Percentiles rank a stretch among this genome's conserved stretches.
Evolutionary conservation across 1,140 invertebrate genomes (phyloP).

Genomic region (Panulirus ornatus): DNA sequence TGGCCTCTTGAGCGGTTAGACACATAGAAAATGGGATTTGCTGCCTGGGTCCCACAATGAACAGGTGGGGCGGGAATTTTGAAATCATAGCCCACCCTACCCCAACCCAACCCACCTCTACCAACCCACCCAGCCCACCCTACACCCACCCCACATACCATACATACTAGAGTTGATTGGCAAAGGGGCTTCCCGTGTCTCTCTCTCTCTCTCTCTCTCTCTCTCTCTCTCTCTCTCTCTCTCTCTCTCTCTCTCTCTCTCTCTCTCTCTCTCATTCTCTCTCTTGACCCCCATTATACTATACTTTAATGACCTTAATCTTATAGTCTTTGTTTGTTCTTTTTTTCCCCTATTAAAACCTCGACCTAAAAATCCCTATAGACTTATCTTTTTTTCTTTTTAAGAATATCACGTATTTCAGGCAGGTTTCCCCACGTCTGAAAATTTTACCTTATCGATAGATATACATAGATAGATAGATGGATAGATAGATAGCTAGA

Average conservation of each 20-base stretch:
- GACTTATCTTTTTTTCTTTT: too few species aligned
- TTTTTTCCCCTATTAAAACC: too few species aligned
- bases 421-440: neutral
- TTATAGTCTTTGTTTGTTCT: neutral
- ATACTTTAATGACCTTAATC: neutral
- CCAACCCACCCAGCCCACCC: too few species aligned
- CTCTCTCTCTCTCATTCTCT: neutral
- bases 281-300: neutral
- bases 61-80: neutral
- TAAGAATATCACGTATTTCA: neutral
- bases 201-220: neutral
- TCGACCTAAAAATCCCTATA: too few species aligned
- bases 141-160: neutral
- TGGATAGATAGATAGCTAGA: too few species aligned
- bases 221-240: neutral
- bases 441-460: neutral
- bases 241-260: neutral
- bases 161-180: neutral
- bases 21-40: constrained; percentile 13
- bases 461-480: too few species aligned
- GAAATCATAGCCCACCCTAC: too few species aligned
- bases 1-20: neutral
- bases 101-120: too few species aligned
- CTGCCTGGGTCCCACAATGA: neutral
- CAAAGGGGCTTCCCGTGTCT: too few species aligned